These are phyloP conservation scores for Boulengerochromis microlepis DNA, from an alignment of 2,113 vertebrate species.

Conservation along the genomic window DNA sequence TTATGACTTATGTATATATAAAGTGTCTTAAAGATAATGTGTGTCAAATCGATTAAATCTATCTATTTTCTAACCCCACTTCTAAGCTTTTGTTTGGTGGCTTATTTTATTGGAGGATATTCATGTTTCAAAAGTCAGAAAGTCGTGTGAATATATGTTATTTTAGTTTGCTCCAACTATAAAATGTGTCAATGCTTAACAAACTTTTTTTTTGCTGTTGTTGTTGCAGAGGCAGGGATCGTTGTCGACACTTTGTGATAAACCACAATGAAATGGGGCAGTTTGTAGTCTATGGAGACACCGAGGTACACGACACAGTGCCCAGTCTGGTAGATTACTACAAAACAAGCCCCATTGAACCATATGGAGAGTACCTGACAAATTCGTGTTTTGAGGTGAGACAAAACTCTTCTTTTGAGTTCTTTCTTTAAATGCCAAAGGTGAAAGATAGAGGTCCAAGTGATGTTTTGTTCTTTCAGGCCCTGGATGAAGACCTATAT, in stretches of 20 bases:
- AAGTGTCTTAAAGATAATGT: background rate
- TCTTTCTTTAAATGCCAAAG: background rate
- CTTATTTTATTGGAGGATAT: background rate
- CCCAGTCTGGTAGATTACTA: conserved; percentile 73
- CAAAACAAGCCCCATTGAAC: conserved; percentile 70
- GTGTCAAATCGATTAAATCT: background rate
- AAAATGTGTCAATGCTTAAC: background rate
- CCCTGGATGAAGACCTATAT: conserved; percentile 55
- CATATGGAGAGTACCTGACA: conserved; percentile 80
- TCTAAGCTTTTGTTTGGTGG: background rate
- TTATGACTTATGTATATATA: background rate
- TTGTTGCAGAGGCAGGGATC: conserved; percentile 73
- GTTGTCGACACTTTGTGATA: conserved; percentile 84
- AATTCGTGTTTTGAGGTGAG: conserved; percentile 71
- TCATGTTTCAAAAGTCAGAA: background rate
- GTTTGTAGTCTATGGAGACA: conserved; percentile 76
- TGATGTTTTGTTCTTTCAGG: conserved; percentile 37
- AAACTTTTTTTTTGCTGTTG: background rate
- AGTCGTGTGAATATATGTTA: background rate
- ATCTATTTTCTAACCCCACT: background rate
- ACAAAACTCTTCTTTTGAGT: background rate
- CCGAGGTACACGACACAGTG: conserved; percentile 60
- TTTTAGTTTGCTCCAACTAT: background rate
- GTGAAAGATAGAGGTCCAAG: background rate
- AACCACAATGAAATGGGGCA: conserved; percentile 68